Conservation (phyloP, 37 sponge, comb jelly and placozoan species). For the Hexactinellida sp. region DNA sequence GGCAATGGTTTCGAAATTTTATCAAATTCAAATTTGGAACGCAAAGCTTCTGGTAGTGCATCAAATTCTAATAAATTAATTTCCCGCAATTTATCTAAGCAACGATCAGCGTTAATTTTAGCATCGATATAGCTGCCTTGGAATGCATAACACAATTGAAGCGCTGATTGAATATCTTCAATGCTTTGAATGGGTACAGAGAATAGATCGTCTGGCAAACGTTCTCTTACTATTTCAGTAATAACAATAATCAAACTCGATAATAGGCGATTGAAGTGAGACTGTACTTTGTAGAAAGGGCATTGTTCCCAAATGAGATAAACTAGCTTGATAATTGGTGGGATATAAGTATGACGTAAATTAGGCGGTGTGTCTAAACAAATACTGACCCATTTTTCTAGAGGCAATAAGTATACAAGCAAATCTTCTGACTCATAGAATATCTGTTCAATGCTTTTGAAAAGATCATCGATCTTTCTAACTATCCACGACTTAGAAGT, state of each 20-base stretch:
- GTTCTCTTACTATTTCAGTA: not conserved
- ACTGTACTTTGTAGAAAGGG: not conserved
- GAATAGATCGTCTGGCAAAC: not conserved
- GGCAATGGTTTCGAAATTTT: not conserved
- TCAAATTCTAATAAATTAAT: not conserved
- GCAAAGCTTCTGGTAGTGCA: slow-evolving; percentile 12
- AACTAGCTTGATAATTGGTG: not conserved
- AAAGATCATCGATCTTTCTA: not conserved
- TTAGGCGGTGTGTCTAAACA: not conserved
- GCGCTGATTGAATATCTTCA: not conserved
- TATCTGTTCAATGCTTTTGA: not conserved
- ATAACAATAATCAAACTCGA: not conserved
- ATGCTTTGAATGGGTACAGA: not conserved
- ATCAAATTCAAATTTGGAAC: slow-evolving; percentile 1
- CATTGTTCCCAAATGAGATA: not conserved
- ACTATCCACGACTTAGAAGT: not conserved
- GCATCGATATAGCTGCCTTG: slow-evolving; percentile 4
- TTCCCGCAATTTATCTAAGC: not conserved
- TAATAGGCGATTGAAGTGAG: not conserved
- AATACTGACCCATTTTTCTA: not conserved
- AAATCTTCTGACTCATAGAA: not conserved
- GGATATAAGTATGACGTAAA: not conserved
- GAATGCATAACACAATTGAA: not conserved
- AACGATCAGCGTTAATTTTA: not conserved
- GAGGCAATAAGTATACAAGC: not conserved